Evolutionary conservation across 2,888 invertebrate genomes (phyloP), one percentile per base, ranked within the genome.

Genomic region (Amblyjoppa fuscipennis): DNA sequence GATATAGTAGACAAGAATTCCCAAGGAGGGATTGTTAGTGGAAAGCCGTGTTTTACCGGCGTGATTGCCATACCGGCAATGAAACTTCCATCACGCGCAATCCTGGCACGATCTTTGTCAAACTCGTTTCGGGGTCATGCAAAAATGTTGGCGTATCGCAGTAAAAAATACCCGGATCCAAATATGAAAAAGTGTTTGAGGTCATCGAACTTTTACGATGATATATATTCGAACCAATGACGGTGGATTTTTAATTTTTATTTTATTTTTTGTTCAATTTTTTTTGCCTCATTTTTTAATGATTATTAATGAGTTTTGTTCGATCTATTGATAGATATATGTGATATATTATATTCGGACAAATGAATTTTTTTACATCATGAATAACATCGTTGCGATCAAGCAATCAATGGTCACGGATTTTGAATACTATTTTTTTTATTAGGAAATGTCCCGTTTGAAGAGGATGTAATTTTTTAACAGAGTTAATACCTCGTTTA

Each of bases 1-100:
- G 59, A 64, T 64, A 64, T 64, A 64, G 59, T 13, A 41, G 64
- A 11, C 38, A 38, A 49, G 64, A 34, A 25, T 69, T 59, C 45
- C 7, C 34, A 31, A 64, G 4, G 71, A 7, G 20, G 53, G 34
- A 25, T 80, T 73, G 64, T 80, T 80, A 64, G 70, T 45, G 38
- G 38, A 73, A 66, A 53, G 64, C 31, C 16, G 13, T 25, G 70
- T 70, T 71, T 66, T n/a, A 5, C 20, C 3, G 25, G 11, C 56
- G 28, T 20, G 61, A 76, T 81, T 56, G 70, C 66, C 11, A 4
- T 6, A 49, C 49, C 66, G 76, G 38, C 76, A 81, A 81, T 73
- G 49, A 76, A 61, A 76, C 70, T 75, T 74, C 9, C 20, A 53
- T 75, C 20, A 38, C 28, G 13, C 16, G 51, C 49, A 71, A 71